A percentile compares a stretch with the other conserved stretches of the same genome.
Evolutionary conservation across 2,113 vertebrate genomes (phyloP).

Genomic region (Shinisaurus crocodilurus): DNA sequence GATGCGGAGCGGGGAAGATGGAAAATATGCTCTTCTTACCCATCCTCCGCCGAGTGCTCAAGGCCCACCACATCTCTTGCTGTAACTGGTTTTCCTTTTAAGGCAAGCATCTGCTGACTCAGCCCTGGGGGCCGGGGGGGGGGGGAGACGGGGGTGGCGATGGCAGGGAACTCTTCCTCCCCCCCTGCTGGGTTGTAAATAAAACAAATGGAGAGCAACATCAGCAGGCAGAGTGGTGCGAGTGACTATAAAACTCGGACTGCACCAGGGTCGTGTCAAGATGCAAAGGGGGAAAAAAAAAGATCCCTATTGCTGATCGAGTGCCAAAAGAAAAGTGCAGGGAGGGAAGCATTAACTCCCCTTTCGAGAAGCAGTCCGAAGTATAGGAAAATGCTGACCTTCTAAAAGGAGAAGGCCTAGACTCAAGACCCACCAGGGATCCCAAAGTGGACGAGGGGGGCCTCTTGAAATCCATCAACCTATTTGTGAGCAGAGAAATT

Average conservation of each 20-base stretch:
- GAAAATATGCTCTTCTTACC: neutral
- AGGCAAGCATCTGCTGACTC: conserved; percentile 53
- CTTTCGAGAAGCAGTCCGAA: conserved; percentile 36
- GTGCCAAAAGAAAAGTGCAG: neutral
- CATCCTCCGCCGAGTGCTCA: neutral
- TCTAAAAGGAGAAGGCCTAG: conserved; percentile 34
- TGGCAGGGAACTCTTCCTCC: neutral
- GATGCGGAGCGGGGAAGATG: neutral
- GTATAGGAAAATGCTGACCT: conserved; percentile 13
- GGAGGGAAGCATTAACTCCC: conserved; percentile 23
- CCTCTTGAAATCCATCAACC: too few species aligned
- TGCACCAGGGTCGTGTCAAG: neutral
- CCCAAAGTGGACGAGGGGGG: too few species aligned
- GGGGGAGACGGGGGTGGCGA: neutral
- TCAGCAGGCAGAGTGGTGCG: conserved; percentile 50
- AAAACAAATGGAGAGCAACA: conserved; percentile 35
- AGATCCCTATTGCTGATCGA: neutral
- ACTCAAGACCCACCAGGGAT: neutral
- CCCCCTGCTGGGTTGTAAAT: conserved; percentile 51
- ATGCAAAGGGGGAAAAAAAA: too few species aligned
- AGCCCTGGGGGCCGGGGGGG: neutral
- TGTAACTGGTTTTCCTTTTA: conserved; percentile 12
- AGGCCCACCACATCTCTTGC: neutral
- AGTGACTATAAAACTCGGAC: conserved; percentile 17
- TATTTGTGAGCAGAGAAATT: too few species aligned